These are phyloP conservation scores for Prionace glauca DNA, from an alignment of 2,797 vertebrate species.

Conservation along the genomic window DNA sequence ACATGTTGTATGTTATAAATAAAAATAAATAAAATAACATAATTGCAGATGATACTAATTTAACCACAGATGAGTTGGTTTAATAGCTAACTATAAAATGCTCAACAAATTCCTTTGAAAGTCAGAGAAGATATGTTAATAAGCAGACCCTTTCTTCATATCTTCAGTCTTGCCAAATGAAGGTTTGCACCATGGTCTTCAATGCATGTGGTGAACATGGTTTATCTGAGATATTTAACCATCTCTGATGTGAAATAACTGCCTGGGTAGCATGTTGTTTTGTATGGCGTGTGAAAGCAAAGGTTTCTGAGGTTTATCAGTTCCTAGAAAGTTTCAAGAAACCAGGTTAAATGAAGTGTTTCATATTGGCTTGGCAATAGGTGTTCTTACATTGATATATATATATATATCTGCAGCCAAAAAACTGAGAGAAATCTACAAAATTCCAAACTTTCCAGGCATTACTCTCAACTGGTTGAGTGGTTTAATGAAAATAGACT, in stretches of 20 bases:
- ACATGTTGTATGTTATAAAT: neutral
- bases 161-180: neutral
- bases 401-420: neutral
- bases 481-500: neutral
- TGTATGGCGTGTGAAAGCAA: neutral
- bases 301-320: neutral
- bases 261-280: neutral
- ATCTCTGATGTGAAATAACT: neutral
- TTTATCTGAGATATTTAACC: neutral
- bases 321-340: constrained; percentile 4
- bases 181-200: neutral
- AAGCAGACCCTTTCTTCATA: neutral
- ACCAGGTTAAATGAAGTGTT: constrained; percentile 27
- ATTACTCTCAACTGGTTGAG: neutral
- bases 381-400: neutral
- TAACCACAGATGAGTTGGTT: neutral
- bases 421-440: neutral
- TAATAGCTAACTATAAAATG: neutral
- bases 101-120: neutral
- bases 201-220: neutral
- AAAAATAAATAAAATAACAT: neutral
- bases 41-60: neutral
- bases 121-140: neutral
- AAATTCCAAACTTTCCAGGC: neutral
- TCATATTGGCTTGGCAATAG: neutral